Evolutionary conservation across 2,797 vertebrate species (phyloP).

Genomic region (Sphenopsis melanotis): DNA sequence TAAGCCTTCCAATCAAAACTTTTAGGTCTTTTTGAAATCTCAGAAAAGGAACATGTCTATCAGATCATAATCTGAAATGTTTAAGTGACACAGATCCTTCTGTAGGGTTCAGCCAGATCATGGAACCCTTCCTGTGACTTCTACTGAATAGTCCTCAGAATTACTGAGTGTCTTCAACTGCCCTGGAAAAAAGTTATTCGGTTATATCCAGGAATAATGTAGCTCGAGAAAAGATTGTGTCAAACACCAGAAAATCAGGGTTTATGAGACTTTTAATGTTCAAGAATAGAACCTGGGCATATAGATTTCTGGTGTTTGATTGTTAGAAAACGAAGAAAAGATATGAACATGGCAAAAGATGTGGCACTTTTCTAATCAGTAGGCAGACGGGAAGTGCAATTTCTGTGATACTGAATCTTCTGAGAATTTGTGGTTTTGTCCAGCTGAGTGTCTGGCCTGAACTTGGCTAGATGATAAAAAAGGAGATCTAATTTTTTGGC

Average conservation of each 20-base stretch:
- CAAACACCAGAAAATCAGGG: neutral
- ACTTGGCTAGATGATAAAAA: constrained; percentile 18
- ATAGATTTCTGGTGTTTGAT: neutral
- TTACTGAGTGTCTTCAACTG: neutral
- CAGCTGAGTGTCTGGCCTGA: constrained; percentile 22
- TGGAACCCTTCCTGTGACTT: neutral
- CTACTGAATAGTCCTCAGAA: neutral
- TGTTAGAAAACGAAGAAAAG: neutral
- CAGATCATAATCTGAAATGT: neutral
- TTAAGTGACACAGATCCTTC: neutral
- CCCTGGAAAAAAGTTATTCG: neutral
- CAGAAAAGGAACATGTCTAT: neutral
- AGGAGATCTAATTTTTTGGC: constrained; percentile 22
- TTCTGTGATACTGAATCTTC: constrained; percentile 19
- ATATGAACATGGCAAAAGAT: neutral
- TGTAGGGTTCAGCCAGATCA: neutral
- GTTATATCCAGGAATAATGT: neutral
- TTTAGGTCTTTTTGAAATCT: neutral
- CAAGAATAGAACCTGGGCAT: neutral
- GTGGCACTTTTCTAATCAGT: neutral
- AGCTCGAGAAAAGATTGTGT: neutral
- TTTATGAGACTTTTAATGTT: neutral
- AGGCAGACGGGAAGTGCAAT: neutral
- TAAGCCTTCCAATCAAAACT: neutral
- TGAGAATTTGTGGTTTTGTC: constrained; percentile 33